These are phyloP conservation scores for Xylocampa areola DNA, from an alignment of 2,888 invertebrate genomes.

Conservation along the genomic window DNA sequence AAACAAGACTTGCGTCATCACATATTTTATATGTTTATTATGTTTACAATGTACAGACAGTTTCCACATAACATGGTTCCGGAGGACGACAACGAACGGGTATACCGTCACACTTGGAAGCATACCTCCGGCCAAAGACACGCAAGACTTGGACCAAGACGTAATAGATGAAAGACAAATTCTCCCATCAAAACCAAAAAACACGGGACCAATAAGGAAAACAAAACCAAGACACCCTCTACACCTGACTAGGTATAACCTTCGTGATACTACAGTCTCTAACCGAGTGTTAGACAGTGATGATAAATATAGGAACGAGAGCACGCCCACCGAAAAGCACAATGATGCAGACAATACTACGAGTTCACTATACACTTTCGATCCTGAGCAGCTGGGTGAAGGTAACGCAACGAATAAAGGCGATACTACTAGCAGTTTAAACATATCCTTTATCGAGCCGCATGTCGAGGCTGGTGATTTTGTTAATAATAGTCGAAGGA, in stretches of 20 bases:
- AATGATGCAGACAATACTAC: not conserved
- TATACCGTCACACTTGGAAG: not conserved
- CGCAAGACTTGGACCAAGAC: not conserved
- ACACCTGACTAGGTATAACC: not conserved
- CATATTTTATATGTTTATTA: slow-evolving; percentile 4
- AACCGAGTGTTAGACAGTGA: not conserved
- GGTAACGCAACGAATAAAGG: not conserved
- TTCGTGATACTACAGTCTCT: not conserved
- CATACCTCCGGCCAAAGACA: not conserved
- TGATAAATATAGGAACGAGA: not conserved
- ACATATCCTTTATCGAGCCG: not conserved
- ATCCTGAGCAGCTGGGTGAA: not conserved
- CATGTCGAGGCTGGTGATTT: no score
- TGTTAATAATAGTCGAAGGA: not conserved
- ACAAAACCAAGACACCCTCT: not conserved
- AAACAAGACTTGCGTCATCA: not conserved
- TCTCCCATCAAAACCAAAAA: not conserved
- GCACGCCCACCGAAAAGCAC: not conserved
- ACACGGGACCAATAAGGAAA: not conserved
- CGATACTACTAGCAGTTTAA: not conserved
- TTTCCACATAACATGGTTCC: not conserved
- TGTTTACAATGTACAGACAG: slow-evolving; percentile 2
- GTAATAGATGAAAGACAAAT: not conserved
- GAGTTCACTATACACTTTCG: not conserved
- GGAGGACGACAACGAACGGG: not conserved